Conservation (phyloP, 2,113 vertebrate genomes). For the Rhinopomastus cyanomelas region DNA sequence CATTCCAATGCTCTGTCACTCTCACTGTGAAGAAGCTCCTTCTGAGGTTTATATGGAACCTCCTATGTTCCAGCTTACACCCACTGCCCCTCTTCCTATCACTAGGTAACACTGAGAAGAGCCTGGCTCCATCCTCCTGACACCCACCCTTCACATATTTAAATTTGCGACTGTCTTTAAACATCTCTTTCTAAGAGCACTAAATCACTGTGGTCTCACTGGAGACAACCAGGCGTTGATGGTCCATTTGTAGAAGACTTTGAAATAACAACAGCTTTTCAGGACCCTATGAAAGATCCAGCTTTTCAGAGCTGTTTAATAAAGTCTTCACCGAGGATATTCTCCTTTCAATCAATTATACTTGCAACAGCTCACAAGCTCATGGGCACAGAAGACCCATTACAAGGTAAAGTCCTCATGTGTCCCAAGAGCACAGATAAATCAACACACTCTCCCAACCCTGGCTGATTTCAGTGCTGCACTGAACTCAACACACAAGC, state of each 20-base stretch:
- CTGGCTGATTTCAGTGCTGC: rapidly evolving
- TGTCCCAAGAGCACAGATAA: rapidly evolving
- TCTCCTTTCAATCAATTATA: not conserved
- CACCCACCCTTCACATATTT: too few species aligned
- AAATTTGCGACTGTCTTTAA: not conserved
- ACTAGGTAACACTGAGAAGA: too few species aligned
- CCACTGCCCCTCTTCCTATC: too few species aligned
- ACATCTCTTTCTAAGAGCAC: not conserved
- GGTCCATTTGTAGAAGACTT: not conserved
- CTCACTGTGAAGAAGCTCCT: too few species aligned
- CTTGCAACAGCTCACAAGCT: not conserved
- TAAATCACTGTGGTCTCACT: not conserved
- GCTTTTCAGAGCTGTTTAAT: not conserved
- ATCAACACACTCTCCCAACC: not conserved
- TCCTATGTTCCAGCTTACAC: too few species aligned
- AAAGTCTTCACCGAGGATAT: not conserved
- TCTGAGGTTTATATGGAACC: too few species aligned
- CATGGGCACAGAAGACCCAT: not conserved
- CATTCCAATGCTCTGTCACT: too few species aligned
- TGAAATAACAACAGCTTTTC: not conserved
- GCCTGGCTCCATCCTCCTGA: too few species aligned
- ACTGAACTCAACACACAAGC: not conserved
- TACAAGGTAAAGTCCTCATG: not conserved
- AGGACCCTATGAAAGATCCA: not conserved
- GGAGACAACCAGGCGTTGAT: not conserved